Conservation (phyloP, 2,113 vertebrate species). For the Dunckerocampus dactyliophorus region DNA sequence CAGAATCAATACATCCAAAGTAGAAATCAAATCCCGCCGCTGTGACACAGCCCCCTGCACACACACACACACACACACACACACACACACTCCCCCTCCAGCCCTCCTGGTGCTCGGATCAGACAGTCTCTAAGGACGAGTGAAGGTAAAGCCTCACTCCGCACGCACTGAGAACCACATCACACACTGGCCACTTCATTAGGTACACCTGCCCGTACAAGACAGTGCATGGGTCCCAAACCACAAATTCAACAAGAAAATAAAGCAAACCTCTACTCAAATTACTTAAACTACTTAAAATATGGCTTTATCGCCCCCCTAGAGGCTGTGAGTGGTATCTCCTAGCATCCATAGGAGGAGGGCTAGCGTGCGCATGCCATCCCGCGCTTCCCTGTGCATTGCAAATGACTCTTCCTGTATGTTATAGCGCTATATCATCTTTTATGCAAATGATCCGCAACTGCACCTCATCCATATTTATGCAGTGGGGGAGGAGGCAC, state of each 20-base stretch:
- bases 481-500: slow-evolving; percentile 50
- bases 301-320: no score
- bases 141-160: background rate
- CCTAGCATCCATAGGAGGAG: background rate
- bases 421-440: slow-evolving; percentile 44
- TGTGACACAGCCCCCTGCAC: slow-evolving; percentile 44
- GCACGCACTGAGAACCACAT: background rate
- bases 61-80: no score
- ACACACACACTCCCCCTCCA: background rate
- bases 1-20: slow-evolving; percentile 70
- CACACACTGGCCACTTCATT: no score
- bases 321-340: no score
- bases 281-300: background rate
- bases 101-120: slow-evolving; percentile 11
- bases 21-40: slow-evolving; percentile 58
- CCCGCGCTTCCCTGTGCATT: slow-evolving; percentile 44
- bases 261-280: background rate
- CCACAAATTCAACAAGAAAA: background rate
- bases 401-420: slow-evolving; percentile 53
- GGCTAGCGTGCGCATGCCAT: slow-evolving; percentile 36
- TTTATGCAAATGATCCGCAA: slow-evolving; percentile 62
- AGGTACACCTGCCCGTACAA: no score
- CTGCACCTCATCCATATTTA: slow-evolving; percentile 63
- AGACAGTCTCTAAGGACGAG: slow-evolving; percentile 26
- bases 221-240: no score